Base-by-base conservation (phyloP, 2,888 invertebrate genomes). In the Altica lythri region DNA sequence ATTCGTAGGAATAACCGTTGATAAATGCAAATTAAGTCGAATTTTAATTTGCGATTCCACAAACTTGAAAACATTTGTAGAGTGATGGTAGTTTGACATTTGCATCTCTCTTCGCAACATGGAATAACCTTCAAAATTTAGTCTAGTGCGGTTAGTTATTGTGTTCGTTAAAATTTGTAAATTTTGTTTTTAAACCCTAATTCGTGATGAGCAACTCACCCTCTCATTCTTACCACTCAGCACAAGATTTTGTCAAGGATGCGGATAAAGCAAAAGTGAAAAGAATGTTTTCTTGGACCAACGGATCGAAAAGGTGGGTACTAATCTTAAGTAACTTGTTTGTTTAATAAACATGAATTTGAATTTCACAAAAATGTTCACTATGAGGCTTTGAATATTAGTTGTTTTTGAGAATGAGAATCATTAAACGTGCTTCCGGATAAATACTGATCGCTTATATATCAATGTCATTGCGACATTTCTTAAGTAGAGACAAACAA, bases 271-370 rank as follows among this genome's bases (percentile, higher is more conserved):
- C 47, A 4, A 55, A 51, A 16, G 37, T 32, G 10, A 61, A 54
- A 27, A 53, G 40, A 22, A 58, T 61, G 58, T 61, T 61, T 46
- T 58, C 58, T 6, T 61, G 60, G 60, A 56, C 43, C 25, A 51
- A 53, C 25, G 44, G 40, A 22, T 17, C 46, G n/a, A n/a, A n/a
- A n/a, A n/a, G n/a, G n/a, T n/a, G n/a, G n/a, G n/a, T n/a, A n/a
- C n/a, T n/a, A n/a, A n/a, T n/a, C n/a, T n/a, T n/a, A n/a, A n/a
- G n/a, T n/a, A n/a, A n/a, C n/a, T n/a, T n/a, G n/a, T n/a, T n/a
- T n/a, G n/a, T n/a, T n/a, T n/a, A n/a, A n/a, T n/a, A n/a, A n/a
- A n/a, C n/a, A n/a, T n/a, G n/a, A n/a, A n/a, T n/a, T n/a, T n/a
- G n/a, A n/a, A n/a, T n/a, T n/a, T n/a, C n/a, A n/a, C n/a, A n/a